Evolutionary conservation across 2,888 invertebrate species (phyloP).

Genomic region (Litoditis marina): DNA sequence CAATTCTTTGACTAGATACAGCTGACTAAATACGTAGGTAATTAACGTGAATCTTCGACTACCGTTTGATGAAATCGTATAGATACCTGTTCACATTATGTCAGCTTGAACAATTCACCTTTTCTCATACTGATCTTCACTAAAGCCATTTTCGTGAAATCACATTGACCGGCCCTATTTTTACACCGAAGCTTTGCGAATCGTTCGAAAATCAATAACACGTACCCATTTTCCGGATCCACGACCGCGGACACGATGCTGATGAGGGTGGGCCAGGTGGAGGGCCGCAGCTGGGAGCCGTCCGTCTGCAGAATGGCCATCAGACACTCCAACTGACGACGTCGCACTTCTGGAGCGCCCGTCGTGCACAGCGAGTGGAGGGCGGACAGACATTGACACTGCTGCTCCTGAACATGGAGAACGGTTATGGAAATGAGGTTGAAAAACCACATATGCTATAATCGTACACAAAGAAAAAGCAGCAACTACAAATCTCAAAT

Average conservation of each 20-base stretch:
- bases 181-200: too few relatives aligned
- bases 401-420: too few relatives aligned
- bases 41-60: too few relatives aligned
- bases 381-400: constrained; percentile 71
- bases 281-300: constrained; percentile 80
- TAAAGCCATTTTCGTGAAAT: too few relatives aligned
- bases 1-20: too few relatives aligned
- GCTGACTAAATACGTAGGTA: too few relatives aligned
- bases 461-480: background rate
- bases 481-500: background rate
- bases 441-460: background rate
- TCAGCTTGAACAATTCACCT: too few relatives aligned
- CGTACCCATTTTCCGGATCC: constrained; percentile 61
- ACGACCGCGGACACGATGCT: constrained; percentile 87
- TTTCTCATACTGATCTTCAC: too few relatives aligned
- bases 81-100: too few relatives aligned
- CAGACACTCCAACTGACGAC: constrained; percentile 89
- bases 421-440: too few relatives aligned
- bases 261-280: constrained; percentile 91
- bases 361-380: constrained; percentile 85
- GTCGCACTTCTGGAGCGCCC: constrained; percentile 86
- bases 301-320: constrained; percentile 86
- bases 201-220: background rate
- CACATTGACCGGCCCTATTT: too few relatives aligned
- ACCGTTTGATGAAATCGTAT: too few relatives aligned